These are phyloP conservation scores for Apostichopus parvimensis DNA, from an alignment of 35 echinoderm and acorn worm species.

Conservation along the genomic window DNA sequence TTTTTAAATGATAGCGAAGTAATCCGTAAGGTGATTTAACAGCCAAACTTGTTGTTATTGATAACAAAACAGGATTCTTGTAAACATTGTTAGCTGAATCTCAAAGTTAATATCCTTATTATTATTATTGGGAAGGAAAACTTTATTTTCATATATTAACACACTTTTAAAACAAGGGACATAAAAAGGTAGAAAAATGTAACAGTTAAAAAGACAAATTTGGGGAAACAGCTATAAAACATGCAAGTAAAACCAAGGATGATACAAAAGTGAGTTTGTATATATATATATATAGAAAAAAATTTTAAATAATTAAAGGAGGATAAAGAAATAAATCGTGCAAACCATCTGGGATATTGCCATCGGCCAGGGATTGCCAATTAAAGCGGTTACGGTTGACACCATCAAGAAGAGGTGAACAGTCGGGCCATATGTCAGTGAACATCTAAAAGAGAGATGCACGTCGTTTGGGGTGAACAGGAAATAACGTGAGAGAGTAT, in stretches of 20 bases:
- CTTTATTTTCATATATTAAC: no score
- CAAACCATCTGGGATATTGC: conserved; percentile 90
- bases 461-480: conserved; percentile 36
- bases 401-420: conserved; percentile 72
- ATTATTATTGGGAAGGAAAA: no score
- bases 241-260: conserved; percentile 20
- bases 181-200: no score
- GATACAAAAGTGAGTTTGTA: background rate
- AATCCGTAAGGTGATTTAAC: no score
- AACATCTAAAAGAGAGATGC: conserved; percentile 73
- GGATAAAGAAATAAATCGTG: conserved; percentile 38
- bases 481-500: conserved; percentile 38
- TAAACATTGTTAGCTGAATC: no score
- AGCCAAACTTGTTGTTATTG: no score
- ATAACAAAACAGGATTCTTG: no score
- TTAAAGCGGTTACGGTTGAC: conserved; percentile 88
- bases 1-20: no score
- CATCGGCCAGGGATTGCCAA: conserved; percentile 91
- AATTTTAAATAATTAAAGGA: conserved; percentile 21
- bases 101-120: no score
- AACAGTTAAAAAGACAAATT: no score
- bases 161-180: no score
- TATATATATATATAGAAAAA: background rate
- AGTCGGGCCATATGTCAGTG: conserved; percentile 80
- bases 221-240: background rate